Conservation (phyloP, 2,113 vertebrate genomes). For the Cathartes aura region DNA sequence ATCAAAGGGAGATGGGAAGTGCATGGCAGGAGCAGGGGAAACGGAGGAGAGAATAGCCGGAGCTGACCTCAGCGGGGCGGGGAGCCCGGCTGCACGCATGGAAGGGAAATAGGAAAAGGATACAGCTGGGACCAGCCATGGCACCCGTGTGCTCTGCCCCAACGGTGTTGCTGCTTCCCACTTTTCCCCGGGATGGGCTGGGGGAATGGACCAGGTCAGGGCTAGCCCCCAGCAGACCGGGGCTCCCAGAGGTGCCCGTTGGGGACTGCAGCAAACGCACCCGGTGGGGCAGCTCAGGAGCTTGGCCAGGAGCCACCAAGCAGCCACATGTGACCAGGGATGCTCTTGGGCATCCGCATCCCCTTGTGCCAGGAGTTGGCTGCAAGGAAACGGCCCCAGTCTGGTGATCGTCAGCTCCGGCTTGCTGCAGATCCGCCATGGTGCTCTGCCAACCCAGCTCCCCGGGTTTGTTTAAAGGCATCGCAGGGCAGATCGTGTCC, state of each 20-base stretch:
- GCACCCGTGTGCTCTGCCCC: not conserved
- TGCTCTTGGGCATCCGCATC: rapidly evolving
- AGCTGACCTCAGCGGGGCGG: constrained; percentile 63
- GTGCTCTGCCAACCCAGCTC: rapidly evolving
- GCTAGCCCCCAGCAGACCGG: not conserved
- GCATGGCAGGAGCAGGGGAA: constrained; percentile 58
- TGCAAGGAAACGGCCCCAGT: rapidly evolving
- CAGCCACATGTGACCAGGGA: not conserved
- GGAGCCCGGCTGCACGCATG: not conserved
- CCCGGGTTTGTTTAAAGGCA: rapidly evolving
- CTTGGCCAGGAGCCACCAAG: not conserved
- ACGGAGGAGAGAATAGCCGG: constrained; percentile 58
- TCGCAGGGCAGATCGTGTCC: rapidly evolving
- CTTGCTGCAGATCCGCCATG: rapidly evolving
- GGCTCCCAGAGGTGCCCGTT: not conserved
- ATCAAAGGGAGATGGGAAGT: constrained; percentile 55
- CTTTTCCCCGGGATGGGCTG: not conserved
- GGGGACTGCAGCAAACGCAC: not conserved
- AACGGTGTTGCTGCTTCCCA: rapidly evolving
- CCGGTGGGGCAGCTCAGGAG: rapidly evolving
- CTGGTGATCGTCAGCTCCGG: not conserved
- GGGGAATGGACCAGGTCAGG: not conserved
- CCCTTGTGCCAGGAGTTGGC: not conserved
- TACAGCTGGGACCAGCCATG: constrained; percentile 30
- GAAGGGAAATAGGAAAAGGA: constrained; percentile 62